These are phyloP conservation scores for Ryuthela nishihirai DNA, from an alignment of 2,888 invertebrate genomes.

Conservation along the genomic window DNA sequence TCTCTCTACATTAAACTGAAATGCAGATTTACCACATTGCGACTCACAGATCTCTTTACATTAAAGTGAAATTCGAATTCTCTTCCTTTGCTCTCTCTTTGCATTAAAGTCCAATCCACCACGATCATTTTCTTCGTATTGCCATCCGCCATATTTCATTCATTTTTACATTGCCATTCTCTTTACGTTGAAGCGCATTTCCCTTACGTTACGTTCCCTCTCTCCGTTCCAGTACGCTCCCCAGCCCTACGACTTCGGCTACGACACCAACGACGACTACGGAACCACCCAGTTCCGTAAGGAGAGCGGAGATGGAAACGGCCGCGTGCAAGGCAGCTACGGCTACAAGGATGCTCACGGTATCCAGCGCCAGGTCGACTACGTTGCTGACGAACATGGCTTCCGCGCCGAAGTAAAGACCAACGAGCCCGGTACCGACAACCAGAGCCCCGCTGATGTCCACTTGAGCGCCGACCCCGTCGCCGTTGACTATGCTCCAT, in stretches of 20 bases:
- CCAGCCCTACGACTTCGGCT: slow-evolving; percentile 37
- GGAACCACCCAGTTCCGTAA: slow-evolving; percentile 30
- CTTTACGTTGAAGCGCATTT: too few species aligned
- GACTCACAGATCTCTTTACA: too few species aligned
- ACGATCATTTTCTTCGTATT: too few species aligned
- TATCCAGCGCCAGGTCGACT: slow-evolving; percentile 36
- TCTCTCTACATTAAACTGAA: too few species aligned
- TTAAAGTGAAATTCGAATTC: too few species aligned
- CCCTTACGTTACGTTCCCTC: too few species aligned
- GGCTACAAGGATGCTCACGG: slow-evolving; percentile 38
- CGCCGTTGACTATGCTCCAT: slow-evolving; percentile 21
- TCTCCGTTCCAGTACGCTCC: slow-evolving; percentile 33
- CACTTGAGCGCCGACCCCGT: slow-evolving; percentile 32
- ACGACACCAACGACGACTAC: slow-evolving; percentile 33
- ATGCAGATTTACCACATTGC: too few species aligned
- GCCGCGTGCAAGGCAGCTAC: slow-evolving; percentile 36
- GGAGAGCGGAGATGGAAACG: slow-evolving; percentile 31
- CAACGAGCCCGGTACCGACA: slow-evolving; percentile 36
- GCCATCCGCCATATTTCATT: too few species aligned
- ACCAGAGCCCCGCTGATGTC: slow-evolving; percentile 31
- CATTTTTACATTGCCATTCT: too few species aligned
- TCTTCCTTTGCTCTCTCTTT: too few species aligned
- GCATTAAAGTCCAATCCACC: too few species aligned
- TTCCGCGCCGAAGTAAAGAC: slow-evolving; percentile 40
- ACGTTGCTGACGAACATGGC: slow-evolving; percentile 40